These are phyloP conservation scores for Hydrotaea cyrtoneurina DNA, from an alignment of 2,888 invertebrate genomes.

Conservation along the genomic window DNA sequence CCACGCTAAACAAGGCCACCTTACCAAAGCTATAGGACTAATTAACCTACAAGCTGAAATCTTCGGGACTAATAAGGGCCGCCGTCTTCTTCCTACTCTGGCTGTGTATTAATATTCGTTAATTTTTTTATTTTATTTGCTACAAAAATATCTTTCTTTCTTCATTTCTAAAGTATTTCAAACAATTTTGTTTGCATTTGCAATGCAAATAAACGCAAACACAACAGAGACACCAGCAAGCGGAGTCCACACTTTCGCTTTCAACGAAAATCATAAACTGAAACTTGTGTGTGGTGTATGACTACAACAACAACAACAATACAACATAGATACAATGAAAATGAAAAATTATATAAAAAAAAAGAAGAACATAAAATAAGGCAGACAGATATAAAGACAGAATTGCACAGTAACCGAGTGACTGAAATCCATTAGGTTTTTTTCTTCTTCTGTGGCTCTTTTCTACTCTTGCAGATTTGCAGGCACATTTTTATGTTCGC, in stretches of 20 bases:
- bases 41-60: too few species aligned
- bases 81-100: too few species aligned
- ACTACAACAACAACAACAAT: background rate
- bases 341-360: conserved; percentile 20
- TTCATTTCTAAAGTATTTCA: background rate
- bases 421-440: conserved; percentile 44
- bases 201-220: conserved; percentile 43
- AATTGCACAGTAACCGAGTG: conserved; percentile 60
- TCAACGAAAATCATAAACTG: conserved; percentile 29
- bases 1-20: too few species aligned
- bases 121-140: too few species aligned
- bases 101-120: too few species aligned
- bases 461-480: conserved; percentile 11
- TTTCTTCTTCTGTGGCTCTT: background rate
- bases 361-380: conserved; percentile 20
- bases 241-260: conserved; percentile 48
- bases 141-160: too few species aligned
- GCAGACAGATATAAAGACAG: background rate
- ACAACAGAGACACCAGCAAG: background rate
- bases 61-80: too few species aligned
- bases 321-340: background rate
- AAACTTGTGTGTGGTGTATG: background rate
- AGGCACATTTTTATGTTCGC: conserved; percentile 19
- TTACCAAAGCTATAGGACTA: too few species aligned
- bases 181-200: conserved; percentile 57